Percentiles rank a stretch among this genome's conserved stretches.
Evolutionary conservation across 2,113 vertebrate species (phyloP).

Genomic region (Chionodraco myersi): DNA sequence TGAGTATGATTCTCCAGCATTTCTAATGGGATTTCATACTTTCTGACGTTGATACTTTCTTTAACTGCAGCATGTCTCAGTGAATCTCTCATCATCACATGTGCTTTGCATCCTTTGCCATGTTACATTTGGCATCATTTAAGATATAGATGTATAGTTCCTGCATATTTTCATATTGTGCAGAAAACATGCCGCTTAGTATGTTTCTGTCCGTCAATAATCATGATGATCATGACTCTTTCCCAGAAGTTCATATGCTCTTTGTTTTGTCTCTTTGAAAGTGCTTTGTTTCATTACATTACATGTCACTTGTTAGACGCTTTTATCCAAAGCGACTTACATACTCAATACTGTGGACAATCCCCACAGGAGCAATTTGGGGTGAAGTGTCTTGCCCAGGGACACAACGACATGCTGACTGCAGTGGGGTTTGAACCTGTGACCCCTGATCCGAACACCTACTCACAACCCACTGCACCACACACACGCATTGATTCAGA

Average conservation of each 20-base stretch:
- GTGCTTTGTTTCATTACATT: neutral
- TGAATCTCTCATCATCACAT: neutral
- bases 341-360: no score
- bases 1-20: no score
- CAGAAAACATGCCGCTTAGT: neutral
- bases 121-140: neutral
- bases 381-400: no score
- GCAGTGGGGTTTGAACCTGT: no score
- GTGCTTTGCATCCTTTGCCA: neutral
- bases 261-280: neutral
- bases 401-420: no score
- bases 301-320: no score
- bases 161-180: neutral
- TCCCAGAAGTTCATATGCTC: neutral
- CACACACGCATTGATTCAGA: neutral
- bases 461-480: no score
- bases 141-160: neutral
- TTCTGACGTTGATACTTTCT: no score
- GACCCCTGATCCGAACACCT: no score
- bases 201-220: neutral
- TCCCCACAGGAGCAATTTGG: no score
- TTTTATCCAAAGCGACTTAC: no score
- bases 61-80: neutral
- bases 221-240: neutral
- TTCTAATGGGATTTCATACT: no score